phyloP scores from a whole-genome alignment of 2,888 invertebrate species.

The Caenorhabditis sp. region DNA sequence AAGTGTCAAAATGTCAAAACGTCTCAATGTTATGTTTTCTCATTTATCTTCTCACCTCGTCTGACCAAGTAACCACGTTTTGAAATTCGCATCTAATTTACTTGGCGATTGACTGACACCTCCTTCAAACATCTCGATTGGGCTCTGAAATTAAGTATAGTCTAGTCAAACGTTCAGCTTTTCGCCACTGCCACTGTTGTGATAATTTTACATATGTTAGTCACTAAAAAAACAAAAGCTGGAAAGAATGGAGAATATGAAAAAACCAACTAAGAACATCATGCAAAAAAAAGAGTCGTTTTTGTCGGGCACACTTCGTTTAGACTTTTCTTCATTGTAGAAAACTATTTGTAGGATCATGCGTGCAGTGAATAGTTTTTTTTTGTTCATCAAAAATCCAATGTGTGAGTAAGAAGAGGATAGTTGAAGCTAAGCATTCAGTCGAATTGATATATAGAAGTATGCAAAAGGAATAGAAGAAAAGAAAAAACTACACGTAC shows the following conservation, averaged over 20 bases:
- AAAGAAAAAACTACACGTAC: constrained; percentile 4
- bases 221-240: constrained; percentile 28
- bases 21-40: constrained; percentile 4
- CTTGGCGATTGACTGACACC: constrained; percentile 69
- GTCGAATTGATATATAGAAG: background rate
- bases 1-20: constrained; percentile 24
- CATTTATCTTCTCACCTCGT: constrained; percentile 58
- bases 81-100: constrained; percentile 71
- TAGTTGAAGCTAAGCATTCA: background rate
- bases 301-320: background rate
- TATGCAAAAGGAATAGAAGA: background rate
- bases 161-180: background rate
- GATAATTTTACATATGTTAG: background rate
- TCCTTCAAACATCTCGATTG: constrained; percentile 71
- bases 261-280: background rate
- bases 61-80: constrained; percentile 70
- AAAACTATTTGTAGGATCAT: background rate
- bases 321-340: background rate
- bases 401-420: background rate
- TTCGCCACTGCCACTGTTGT: background rate
- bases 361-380: background rate
- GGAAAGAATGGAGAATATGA: background rate
- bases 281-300: background rate
- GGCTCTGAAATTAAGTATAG: constrained; percentile 54
- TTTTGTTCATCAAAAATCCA: background rate